These are phyloP conservation scores for Tragelaphus buxtoni DNA, from an alignment of 2,113 vertebrate species.

Conservation along the genomic window DNA sequence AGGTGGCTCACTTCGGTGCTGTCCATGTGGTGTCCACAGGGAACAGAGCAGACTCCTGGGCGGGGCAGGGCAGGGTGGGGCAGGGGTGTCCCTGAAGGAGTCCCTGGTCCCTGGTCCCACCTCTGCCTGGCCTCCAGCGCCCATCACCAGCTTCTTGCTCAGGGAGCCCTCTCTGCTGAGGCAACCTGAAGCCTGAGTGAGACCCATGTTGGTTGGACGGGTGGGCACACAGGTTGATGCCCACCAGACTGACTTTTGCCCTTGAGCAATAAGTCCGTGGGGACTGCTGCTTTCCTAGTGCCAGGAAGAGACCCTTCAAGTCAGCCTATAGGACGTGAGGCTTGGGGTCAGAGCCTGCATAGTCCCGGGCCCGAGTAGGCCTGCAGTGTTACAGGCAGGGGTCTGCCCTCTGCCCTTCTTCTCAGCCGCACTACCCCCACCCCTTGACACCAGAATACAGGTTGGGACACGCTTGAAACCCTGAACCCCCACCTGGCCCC, in stretches of 20 bases:
- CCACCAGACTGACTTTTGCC: background rate
- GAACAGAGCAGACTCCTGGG: background rate
- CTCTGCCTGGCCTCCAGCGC: background rate
- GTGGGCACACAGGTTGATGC: background rate
- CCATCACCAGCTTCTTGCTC: constrained; percentile 51
- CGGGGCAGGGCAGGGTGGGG: background rate
- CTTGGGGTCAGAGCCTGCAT: background rate
- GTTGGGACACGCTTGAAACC: background rate
- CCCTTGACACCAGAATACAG: background rate
- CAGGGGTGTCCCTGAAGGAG: background rate
- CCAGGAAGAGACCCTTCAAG: background rate
- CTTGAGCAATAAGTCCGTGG: constrained; percentile 33
- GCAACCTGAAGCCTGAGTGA: background rate
- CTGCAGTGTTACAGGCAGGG: background rate
- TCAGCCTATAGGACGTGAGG: background rate
- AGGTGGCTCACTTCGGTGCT: background rate
- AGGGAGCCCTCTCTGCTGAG: constrained; percentile 19
- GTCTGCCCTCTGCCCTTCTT: background rate
- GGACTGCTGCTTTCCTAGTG: background rate
- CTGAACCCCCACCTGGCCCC: background rate
- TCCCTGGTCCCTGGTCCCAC: background rate
- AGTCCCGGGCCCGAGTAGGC: background rate
- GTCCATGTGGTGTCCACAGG: background rate
- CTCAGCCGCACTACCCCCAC: background rate
- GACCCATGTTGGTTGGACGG: background rate